A percentile compares a stretch with the other conserved stretches of the same genome.
Conservation (phyloP, 2,888 invertebrate species). For the Tanypteryx hageni region DNA sequence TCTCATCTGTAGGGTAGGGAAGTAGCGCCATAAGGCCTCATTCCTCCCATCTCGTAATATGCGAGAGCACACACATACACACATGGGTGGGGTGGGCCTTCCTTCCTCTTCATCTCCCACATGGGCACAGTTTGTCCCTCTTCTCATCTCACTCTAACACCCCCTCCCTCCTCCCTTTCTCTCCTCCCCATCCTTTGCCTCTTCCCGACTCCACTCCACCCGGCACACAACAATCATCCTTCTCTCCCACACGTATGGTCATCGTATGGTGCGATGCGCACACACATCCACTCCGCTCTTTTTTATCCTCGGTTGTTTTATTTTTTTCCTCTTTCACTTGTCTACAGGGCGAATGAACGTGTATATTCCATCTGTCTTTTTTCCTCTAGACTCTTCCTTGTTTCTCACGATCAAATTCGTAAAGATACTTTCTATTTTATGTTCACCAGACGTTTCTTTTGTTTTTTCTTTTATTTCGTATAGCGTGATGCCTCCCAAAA, state of each 20-base stretch:
- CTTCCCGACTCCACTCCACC: neutral
- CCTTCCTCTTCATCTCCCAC: constrained; percentile 19
- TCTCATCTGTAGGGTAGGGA: neutral
- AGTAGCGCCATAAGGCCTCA: constrained; percentile 48
- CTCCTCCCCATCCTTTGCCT: neutral
- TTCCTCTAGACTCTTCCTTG: too few species aligned
- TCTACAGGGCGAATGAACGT: too few species aligned
- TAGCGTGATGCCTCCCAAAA: too few species aligned
- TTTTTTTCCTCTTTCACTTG: too few species aligned
- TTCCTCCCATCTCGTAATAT: constrained; percentile 42
- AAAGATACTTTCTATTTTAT: too few species aligned
- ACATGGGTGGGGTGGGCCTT: neutral
- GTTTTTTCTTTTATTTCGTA: too few species aligned
- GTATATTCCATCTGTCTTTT: too few species aligned
- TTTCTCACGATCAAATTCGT: too few species aligned
- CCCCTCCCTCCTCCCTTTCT: neutral
- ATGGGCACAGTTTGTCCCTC: constrained; percentile 37
- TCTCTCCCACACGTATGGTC: constrained; percentile 39
- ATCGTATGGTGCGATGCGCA: neutral
- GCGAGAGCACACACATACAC: neutral
- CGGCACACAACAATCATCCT: constrained; percentile 14
- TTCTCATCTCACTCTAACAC: neutral
- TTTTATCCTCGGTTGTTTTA: too few species aligned
- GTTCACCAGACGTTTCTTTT: too few species aligned
- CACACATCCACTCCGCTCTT: too few species aligned